These are phyloP conservation scores for Corbicula japonica DNA, from an alignment of 2,888 invertebrate species.

Conservation along the genomic window DNA sequence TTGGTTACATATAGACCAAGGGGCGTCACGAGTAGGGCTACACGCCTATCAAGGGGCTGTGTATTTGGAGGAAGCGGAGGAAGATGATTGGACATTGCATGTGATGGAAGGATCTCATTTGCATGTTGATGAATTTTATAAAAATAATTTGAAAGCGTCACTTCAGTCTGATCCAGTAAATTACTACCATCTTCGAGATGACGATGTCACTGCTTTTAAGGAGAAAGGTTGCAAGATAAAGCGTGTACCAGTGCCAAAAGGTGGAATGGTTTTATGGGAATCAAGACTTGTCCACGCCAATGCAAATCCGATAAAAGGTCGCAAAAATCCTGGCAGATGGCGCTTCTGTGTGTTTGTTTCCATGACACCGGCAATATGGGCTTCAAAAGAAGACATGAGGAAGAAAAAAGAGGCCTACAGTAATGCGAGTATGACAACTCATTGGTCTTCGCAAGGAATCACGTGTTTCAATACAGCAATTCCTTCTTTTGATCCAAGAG, in stretches of 20 bases:
- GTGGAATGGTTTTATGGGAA: conserved; percentile 83
- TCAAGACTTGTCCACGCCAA: conserved; percentile 81
- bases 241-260: too few relatives aligned
- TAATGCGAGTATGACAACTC: conserved; percentile 69
- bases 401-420: conserved; percentile 73
- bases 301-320: conserved; percentile 70
- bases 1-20: conserved; percentile 81
- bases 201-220: conserved; percentile 68
- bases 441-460: too few relatives aligned
- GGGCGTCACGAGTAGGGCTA: conserved; percentile 72
- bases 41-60: conserved; percentile 80
- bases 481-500: conserved; percentile 4
- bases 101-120: conserved; percentile 72
- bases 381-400: too few relatives aligned
- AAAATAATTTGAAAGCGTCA: conserved; percentile 46
- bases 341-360: too few relatives aligned
- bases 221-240: conserved; percentile 67
- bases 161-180: conserved; percentile 45
- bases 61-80: conserved; percentile 75
- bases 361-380: too few relatives aligned
- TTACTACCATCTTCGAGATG: conserved; percentile 58
- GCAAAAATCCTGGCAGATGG: conserved; percentile 76
- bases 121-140: conserved; percentile 64
- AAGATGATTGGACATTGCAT: too few relatives aligned
- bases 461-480: conserved; percentile 45